Conservation (phyloP, 2,797 vertebrate species). For the Momotus momota region DNA sequence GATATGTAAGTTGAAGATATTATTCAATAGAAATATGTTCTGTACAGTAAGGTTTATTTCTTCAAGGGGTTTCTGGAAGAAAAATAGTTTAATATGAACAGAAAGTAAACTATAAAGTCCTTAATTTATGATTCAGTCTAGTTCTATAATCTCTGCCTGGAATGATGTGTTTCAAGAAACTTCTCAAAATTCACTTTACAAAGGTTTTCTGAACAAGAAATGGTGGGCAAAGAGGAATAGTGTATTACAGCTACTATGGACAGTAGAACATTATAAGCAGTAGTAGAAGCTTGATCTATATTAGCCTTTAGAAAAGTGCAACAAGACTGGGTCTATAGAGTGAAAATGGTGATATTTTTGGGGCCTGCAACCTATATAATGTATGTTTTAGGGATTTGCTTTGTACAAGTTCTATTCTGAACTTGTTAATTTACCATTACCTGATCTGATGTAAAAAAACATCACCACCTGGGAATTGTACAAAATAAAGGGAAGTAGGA, state of each 20-base stretch:
- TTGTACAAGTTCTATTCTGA: not conserved
- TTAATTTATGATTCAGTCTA: not conserved
- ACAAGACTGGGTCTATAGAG: not conserved
- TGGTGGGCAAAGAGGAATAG: not conserved
- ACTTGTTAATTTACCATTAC: not conserved
- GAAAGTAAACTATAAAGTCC: not conserved
- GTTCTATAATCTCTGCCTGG: not conserved
- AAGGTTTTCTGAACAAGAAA: not conserved
- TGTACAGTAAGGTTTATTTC: not conserved
- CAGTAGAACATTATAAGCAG: not conserved
- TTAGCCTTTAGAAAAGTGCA: not conserved
- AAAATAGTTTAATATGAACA: not conserved
- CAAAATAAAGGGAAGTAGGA: not conserved
- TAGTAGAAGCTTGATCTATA: not conserved
- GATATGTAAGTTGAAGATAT: not conserved
- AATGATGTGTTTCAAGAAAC: not conserved
- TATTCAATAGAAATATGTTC: not conserved
- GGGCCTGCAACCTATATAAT: not conserved
- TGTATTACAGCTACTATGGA: not conserved
- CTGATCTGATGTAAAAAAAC: not conserved
- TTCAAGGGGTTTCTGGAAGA: not conserved
- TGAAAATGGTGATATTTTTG: not conserved
- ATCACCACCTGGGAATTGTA: not conserved
- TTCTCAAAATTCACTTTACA: not conserved
- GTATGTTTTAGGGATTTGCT: not conserved